These are phyloP conservation scores for Metalampra italica DNA, from an alignment of 2,888 invertebrate genomes.

Conservation along the genomic window DNA sequence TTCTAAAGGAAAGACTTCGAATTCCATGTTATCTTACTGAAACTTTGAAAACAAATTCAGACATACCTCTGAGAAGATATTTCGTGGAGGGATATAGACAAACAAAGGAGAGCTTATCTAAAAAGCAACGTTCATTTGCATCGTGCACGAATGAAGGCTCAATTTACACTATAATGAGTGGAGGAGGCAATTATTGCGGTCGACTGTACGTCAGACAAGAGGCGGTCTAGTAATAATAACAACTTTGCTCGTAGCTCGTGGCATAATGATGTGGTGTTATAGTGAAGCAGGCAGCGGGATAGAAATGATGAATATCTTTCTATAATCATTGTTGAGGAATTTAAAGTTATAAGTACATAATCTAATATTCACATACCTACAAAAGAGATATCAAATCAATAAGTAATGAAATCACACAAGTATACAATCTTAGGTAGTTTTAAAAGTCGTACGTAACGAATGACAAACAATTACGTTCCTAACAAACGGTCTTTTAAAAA, in stretches of 20 bases:
- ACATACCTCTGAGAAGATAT: neutral
- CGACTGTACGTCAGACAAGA: slow-evolving; percentile 25
- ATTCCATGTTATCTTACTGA: no score
- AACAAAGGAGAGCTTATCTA: slow-evolving; percentile 45
- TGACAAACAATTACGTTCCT: neutral
- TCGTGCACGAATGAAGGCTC: slow-evolving; percentile 44
- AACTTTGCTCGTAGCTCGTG: slow-evolving; percentile 41
- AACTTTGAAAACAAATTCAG: neutral
- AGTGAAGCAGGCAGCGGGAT: slow-evolving; percentile 13
- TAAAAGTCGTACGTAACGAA: neutral
- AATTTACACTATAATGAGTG: slow-evolving; percentile 40
- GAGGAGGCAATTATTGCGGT: slow-evolving; percentile 52
- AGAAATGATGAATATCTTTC: no score
- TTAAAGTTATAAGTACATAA: no score
- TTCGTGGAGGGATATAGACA: slow-evolving; percentile 7
- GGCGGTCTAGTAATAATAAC: slow-evolving; percentile 32
- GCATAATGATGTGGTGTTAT: slow-evolving; percentile 19
- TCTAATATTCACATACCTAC: no score
- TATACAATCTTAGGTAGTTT: no score
- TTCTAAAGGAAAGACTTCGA: no score
- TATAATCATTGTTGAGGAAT: no score
- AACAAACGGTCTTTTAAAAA: neutral
- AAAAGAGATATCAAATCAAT: no score
- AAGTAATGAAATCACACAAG: no score
- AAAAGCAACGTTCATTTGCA: slow-evolving; percentile 43